Percentiles rank a stretch among this genome's conserved stretches.
These are phyloP conservation scores for Myopa tessellatipennis DNA, from an alignment of 2,888 invertebrate species.

Conservation along the genomic window DNA sequence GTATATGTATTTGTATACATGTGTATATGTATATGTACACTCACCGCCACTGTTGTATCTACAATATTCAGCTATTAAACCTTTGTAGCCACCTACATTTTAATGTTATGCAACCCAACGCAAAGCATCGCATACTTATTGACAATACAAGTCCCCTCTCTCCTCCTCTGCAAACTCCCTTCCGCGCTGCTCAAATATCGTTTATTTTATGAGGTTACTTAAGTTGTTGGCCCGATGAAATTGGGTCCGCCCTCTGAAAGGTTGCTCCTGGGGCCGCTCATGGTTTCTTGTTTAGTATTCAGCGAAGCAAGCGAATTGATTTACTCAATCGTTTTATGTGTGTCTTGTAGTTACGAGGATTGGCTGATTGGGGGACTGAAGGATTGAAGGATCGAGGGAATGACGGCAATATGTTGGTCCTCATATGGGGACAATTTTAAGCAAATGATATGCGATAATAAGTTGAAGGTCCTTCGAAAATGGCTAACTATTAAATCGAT, in stretches of 20 bases:
- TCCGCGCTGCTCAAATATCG: conserved; percentile 1
- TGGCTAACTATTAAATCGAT: not conserved
- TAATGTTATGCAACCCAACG: conserved; percentile 4
- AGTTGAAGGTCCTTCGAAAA: not conserved
- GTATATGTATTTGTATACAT: too few species aligned
- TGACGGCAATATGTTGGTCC: not conserved
- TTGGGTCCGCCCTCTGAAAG: conserved; percentile 28
- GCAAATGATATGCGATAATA: conserved; percentile 8
- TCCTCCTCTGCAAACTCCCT: not conserved
- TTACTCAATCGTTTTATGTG: conserved; percentile 23
- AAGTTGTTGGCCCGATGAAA: conserved; percentile 41
- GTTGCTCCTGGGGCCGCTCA: not conserved
- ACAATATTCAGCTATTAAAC: not conserved
- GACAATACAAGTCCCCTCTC: not conserved
- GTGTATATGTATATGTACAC: too few species aligned
- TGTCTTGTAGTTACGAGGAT: not conserved
- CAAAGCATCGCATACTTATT: conserved; percentile 18
- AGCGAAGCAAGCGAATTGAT: conserved; percentile 26
- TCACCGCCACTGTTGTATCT: not conserved
- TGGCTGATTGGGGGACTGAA: not conserved
- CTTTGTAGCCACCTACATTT: conserved; percentile 22
- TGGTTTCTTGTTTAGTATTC: conserved; percentile 13
- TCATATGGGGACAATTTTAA: not conserved
- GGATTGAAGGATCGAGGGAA: too few species aligned
- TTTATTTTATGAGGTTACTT: conserved; percentile 47